Conservation (phyloP, 2,113 vertebrate species). For the Bucco capensis region DNA sequence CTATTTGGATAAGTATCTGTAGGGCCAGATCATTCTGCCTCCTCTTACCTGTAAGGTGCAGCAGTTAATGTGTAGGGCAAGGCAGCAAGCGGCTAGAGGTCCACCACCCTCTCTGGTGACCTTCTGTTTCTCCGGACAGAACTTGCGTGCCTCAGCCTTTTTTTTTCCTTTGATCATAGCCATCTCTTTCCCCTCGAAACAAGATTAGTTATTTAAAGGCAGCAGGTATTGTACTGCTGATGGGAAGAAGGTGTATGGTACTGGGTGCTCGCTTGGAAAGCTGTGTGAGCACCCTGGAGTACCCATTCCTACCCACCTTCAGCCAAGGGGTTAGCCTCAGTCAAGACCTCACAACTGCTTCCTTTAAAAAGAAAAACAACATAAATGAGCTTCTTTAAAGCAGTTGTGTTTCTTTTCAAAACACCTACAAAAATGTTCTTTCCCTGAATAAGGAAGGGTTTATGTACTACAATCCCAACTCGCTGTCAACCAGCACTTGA, state of each 20-base stretch:
- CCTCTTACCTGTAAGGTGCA: background rate
- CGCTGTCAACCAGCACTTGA: background rate
- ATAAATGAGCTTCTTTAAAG: background rate
- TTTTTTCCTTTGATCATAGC: background rate
- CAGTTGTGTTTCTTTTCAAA: background rate
- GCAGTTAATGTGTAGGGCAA: fast-evolving
- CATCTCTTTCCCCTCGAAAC: background rate
- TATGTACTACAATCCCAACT: background rate
- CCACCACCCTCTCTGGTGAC: background rate
- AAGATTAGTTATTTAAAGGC: background rate
- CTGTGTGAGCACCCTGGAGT: background rate
- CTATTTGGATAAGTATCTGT: background rate
- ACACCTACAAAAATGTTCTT: background rate
- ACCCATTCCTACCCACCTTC: fast-evolving
- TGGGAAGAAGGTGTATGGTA: background rate
- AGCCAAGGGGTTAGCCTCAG: background rate
- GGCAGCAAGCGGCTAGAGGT: background rate
- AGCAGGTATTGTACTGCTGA: background rate
- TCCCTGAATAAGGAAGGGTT: background rate
- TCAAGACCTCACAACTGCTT: background rate
- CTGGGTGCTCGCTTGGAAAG: fast-evolving
- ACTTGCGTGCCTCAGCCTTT: background rate
- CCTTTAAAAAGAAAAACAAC: background rate
- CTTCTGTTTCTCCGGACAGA: background rate
- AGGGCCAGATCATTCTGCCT: background rate